These are phyloP conservation scores for Phengaris alcon DNA, from an alignment of 2,888 invertebrate genomes.

Conservation along the genomic window DNA sequence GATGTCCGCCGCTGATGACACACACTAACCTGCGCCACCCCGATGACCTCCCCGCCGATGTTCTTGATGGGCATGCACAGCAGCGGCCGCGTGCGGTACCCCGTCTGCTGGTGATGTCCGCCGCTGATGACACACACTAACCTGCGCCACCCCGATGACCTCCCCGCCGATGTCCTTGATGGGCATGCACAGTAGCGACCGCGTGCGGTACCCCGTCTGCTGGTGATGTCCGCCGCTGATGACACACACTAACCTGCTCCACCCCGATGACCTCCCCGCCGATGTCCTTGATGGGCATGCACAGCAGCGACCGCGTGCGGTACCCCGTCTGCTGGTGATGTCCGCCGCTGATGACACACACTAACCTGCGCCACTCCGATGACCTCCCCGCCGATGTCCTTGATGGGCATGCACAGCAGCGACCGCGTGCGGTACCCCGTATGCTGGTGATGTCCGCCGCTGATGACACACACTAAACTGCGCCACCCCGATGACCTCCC, in stretches of 20 bases:
- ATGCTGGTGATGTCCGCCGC: conserved; percentile 92
- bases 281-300: conserved; percentile 97
- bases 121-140: neutral
- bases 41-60: conserved; percentile 95
- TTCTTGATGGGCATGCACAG: conserved; percentile 94
- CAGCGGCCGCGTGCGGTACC: no score
- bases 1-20: no score
- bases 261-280: conserved; percentile 97
- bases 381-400: conserved; percentile 95
- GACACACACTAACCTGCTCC: no score
- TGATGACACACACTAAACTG: no score
- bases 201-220: conserved; percentile 94
- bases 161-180: conserved; percentile 94
- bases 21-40: conserved; percentile 99
- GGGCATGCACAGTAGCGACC: conserved; percentile 85
- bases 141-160: conserved; percentile 97
- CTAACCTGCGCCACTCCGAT: conserved; percentile 96
- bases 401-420: conserved; percentile 81
- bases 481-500: conserved; percentile 97
- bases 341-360: neutral
- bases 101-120: no score
- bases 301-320: no score
- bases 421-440: conserved; percentile 96
- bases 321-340: no score
- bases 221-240: conserved; percentile 94